Percentiles rank a stretch among this genome's conserved stretches.
These are phyloP conservation scores for Mamestra configurata DNA, from an alignment of 1,140 invertebrate species.

Conservation along the genomic window DNA sequence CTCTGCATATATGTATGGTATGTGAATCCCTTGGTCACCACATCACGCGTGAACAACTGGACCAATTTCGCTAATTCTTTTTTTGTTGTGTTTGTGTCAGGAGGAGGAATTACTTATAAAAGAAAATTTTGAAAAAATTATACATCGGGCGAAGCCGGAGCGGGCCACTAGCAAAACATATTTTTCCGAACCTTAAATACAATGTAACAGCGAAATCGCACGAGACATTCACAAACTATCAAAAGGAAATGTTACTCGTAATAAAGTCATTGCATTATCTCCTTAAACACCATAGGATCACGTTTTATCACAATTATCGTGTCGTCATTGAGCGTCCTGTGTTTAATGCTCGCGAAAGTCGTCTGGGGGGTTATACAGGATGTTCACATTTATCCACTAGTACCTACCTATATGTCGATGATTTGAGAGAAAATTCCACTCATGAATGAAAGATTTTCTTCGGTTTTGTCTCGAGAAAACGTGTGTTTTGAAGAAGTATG, in stretches of 20 bases:
- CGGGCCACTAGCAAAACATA: too few species aligned
- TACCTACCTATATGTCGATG: neutral
- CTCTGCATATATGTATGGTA: too few species aligned
- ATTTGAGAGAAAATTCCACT: constrained; percentile 24
- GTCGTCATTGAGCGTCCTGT: constrained; percentile 22
- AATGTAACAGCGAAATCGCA: too few species aligned
- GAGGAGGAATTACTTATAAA: too few species aligned
- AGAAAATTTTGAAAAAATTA: too few species aligned
- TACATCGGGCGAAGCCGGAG: too few species aligned
- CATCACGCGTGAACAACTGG: too few species aligned
- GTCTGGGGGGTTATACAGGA: constrained; percentile 54
- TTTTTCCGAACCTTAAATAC: too few species aligned
- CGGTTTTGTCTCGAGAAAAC: neutral
- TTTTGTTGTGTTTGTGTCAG: too few species aligned
- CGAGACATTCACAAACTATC: neutral
- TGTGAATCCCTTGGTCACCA: too few species aligned
- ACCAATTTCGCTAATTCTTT: too few species aligned
- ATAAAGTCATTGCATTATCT: neutral
- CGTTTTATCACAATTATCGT: constrained; percentile 32
- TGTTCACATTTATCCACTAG: constrained; percentile 40
- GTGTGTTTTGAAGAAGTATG: too few species aligned
- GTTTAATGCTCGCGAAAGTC: constrained; percentile 46
- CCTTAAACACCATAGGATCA: neutral
- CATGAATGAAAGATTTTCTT: constrained; percentile 28
- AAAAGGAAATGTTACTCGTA: neutral